phyloP scores from a whole-genome alignment of 2,888 invertebrate species.

The Cephus nigrinus region DNA sequence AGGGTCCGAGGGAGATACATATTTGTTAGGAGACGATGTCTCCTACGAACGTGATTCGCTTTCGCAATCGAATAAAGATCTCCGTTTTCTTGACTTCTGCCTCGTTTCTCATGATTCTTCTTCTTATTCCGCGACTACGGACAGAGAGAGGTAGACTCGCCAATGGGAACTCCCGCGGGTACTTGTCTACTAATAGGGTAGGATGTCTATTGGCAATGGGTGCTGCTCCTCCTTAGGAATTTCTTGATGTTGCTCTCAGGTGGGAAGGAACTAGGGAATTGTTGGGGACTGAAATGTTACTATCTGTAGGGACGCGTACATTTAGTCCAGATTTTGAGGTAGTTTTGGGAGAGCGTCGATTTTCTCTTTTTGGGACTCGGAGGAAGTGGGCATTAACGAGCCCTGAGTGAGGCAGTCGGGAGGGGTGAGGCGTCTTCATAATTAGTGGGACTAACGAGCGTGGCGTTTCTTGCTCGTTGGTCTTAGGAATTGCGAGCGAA shows the following conservation, averaged over 20 bases:
- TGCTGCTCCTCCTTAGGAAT: not conserved
- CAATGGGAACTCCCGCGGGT: not conserved
- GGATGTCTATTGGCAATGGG: not conserved
- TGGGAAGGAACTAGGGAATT: not conserved
- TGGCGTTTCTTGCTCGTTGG: conserved; percentile 50
- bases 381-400: not conserved
- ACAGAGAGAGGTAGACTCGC: not conserved
- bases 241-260: not conserved
- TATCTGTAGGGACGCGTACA: not conserved
- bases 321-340: not conserved
- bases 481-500: not conserved
- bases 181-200: not conserved
- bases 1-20: conserved; percentile 49
- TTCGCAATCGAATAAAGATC: conserved; percentile 63
- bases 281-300: not conserved
- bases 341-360: not conserved
- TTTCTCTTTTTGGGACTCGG: not conserved
- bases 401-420: not conserved
- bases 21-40: conserved; percentile 62
- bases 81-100: conserved; percentile 48
- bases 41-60: conserved; percentile 62
- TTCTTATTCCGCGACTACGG: not conserved
- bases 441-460: conserved; percentile 60
- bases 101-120: not conserved
- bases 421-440: conserved; percentile 33